Evolutionary conservation across 2,113 vertebrate genomes (phyloP).

Genomic region (Copsychus sechellarum): DNA sequence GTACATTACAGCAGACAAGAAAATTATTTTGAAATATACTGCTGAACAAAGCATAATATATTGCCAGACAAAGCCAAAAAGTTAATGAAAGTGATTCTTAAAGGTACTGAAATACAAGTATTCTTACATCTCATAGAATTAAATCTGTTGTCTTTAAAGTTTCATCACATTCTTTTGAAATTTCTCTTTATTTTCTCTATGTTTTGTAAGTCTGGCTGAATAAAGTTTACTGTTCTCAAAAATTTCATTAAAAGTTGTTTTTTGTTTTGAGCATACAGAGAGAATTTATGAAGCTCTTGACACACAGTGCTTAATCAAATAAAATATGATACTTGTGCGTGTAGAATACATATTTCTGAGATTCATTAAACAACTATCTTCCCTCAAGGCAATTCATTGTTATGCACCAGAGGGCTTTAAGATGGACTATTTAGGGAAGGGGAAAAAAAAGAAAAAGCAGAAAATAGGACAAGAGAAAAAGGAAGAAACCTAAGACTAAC

Average conservation of each 20-base stretch:
- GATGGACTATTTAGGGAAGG: not conserved
- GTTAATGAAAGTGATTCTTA: not conserved
- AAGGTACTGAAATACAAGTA: not conserved
- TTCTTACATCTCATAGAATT: not conserved
- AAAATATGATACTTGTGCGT: not conserved
- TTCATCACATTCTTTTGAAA: not conserved
- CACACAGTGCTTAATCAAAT: constrained; percentile 11
- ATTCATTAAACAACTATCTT: constrained; percentile 55
- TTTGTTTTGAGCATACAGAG: not conserved
- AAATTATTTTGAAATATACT: constrained; percentile 45
- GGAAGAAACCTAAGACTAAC: constrained; percentile 25
- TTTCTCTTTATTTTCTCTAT: not conserved
- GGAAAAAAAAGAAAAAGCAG: not conserved
- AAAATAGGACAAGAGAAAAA: constrained; percentile 22
- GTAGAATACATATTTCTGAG: constrained; percentile 41
- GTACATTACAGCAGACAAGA: not conserved
- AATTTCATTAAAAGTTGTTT: not conserved
- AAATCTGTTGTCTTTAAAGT: not conserved
- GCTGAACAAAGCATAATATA: constrained; percentile 15
- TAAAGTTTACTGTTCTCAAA: not conserved
- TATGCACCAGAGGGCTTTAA: constrained; percentile 50
- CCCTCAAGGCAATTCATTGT: constrained; percentile 52
- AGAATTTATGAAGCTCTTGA: not conserved
- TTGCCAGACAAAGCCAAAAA: not conserved
- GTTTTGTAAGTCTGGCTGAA: not conserved